Evolutionary conservation across 2,888 invertebrate species (phyloP).

Genomic region (Amiota mariae): DNA sequence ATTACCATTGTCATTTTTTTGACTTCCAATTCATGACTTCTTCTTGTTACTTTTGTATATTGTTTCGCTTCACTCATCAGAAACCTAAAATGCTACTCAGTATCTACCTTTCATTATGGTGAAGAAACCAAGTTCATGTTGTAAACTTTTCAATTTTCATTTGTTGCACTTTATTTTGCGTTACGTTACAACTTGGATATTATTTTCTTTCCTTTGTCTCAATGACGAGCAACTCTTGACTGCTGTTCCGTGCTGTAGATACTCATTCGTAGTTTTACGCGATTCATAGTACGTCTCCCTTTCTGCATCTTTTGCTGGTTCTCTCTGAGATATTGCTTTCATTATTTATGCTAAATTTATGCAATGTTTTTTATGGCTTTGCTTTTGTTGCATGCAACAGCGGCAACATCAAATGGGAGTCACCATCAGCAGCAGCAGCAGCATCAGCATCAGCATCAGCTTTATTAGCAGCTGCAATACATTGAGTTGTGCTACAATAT

Average conservation of each 20-base stretch:
- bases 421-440: background rate
- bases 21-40: conserved; percentile 55
- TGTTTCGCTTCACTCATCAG: too few species aligned
- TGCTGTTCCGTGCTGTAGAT: conserved; percentile 16
- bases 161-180: conserved; percentile 13
- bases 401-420: background rate
- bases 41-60: too few species aligned
- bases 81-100: too few species aligned
- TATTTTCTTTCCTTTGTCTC: conserved; percentile 20
- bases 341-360: conserved; percentile 60
- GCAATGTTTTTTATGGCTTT: conserved; percentile 48
- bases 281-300: conserved; percentile 27
- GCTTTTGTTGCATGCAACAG: conserved; percentile 11
- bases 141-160: conserved; percentile 16
- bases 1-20: background rate
- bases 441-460: background rate
- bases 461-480: background rate
- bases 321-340: conserved; percentile 52
- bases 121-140: background rate
- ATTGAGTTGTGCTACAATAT: background rate
- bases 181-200: background rate
- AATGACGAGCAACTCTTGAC: conserved; percentile 14
- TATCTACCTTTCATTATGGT: too few species aligned
- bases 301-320: conserved; percentile 30
- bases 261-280: conserved; percentile 22